A percentile compares a stretch with the other conserved stretches of the same genome.
phyloP scores from a whole-genome alignment of 2,797 vertebrate species.

The Petrocephalus sullivani region DNA sequence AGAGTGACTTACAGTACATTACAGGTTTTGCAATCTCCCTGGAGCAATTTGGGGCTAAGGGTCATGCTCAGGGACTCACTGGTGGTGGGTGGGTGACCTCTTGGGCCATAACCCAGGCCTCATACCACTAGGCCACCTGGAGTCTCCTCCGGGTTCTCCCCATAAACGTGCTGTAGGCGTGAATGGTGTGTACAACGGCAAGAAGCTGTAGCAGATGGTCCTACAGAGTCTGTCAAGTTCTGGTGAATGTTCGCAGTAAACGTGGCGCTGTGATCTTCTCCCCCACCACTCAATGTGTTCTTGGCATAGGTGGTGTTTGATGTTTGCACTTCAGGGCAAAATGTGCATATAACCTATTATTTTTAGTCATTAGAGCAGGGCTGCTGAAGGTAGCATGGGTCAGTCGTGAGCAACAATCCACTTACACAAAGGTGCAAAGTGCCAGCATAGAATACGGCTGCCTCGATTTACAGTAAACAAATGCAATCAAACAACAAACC shows the following conservation, averaged over 20 bases:
- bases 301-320: not conserved
- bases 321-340: not conserved
- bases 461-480: not conserved
- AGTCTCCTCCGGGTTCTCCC: not conserved
- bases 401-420: not conserved
- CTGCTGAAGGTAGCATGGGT: not conserved
- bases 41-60: too few relatives aligned
- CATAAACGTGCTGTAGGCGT: constrained; percentile 12
- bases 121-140: too few relatives aligned
- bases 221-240: constrained; percentile 42
- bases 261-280: constrained; percentile 10
- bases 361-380: not conserved
- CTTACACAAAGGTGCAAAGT: not conserved
- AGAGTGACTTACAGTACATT: too few relatives aligned
- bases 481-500: not conserved
- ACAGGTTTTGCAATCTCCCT: too few relatives aligned
- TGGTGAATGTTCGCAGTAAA: constrained; percentile 26
- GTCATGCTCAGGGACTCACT: too few relatives aligned
- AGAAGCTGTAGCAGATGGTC: not conserved
- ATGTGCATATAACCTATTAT: not conserved
- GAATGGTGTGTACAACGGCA: not conserved
- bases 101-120: too few relatives aligned
- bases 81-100: too few relatives aligned
- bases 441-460: not conserved
- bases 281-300: not conserved